Conservation (phyloP, 2,888 invertebrate genomes). For the Onchidella celtica region DNA sequence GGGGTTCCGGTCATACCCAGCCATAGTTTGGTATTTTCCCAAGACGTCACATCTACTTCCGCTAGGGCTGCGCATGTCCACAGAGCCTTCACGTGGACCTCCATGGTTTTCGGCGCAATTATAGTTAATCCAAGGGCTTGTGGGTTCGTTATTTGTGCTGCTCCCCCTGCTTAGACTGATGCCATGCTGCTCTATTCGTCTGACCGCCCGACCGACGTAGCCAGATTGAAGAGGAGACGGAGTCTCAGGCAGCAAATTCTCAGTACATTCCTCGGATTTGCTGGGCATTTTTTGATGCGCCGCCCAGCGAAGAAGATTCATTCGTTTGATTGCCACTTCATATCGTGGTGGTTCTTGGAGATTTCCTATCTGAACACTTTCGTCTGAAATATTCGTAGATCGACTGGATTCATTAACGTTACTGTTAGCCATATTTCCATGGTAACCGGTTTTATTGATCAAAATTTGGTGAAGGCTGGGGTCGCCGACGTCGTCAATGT, state of each 20-base stretch:
- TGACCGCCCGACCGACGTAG: background rate
- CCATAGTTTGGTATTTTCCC: background rate
- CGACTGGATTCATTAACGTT: background rate
- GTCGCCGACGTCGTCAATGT: background rate
- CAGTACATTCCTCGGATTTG: background rate
- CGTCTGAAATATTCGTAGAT: background rate
- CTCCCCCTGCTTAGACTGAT: background rate
- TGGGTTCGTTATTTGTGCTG: background rate
- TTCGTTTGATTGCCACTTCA: slow-evolving; percentile 8
- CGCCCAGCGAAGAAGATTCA: background rate
- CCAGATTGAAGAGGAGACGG: background rate
- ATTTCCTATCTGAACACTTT: background rate
- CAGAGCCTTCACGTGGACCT: background rate
- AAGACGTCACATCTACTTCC: background rate
- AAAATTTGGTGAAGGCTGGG: background rate
- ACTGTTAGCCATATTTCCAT: background rate
- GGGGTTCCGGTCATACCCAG: background rate
- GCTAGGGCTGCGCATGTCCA: background rate
- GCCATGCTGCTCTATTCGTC: background rate
- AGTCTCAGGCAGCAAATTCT: background rate
- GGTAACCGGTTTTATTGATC: background rate
- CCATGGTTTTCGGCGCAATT: background rate
- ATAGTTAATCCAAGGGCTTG: background rate
- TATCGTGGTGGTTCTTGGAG: background rate
- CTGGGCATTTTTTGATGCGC: background rate